These are phyloP conservation scores for Nixonia krombeini DNA, from an alignment of 1,140 invertebrate genomes.

Conservation along the genomic window DNA sequence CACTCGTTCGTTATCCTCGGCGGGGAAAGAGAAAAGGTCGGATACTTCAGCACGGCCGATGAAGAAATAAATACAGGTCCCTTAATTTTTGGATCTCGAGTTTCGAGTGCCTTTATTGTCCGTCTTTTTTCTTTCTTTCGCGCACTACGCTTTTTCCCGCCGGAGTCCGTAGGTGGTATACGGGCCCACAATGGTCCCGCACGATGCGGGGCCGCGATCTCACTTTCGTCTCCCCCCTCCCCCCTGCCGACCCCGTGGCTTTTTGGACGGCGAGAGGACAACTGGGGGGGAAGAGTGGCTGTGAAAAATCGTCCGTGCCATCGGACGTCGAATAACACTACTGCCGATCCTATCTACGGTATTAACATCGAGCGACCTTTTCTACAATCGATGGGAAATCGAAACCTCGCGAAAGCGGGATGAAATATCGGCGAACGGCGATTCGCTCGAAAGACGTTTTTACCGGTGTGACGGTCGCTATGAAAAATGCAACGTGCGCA, in stretches of 20 bases:
- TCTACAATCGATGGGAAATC: slow-evolving; percentile 1
- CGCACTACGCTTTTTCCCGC: slow-evolving; percentile 1
- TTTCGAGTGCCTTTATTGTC: slow-evolving; percentile 24
- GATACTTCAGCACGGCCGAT: no score
- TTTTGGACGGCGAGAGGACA: no score
- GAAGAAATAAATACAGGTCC: no score
- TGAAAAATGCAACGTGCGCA: no score
- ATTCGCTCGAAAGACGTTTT: no score
- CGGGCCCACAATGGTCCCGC: slow-evolving; percentile 27
- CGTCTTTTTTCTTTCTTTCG: slow-evolving; percentile 3
- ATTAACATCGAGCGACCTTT: slow-evolving; percentile 18
- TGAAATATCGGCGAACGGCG: no score
- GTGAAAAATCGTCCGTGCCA: background rate
- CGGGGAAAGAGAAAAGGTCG: no score
- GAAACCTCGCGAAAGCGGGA: no score
- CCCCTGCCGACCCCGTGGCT: no score
- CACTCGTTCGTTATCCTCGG: no score
- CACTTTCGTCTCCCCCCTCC: background rate
- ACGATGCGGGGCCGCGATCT: slow-evolving; percentile 26
- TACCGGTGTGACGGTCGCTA: no score
- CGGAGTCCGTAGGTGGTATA: slow-evolving; percentile 22
- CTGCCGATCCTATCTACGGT: background rate
- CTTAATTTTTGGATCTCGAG: slow-evolving; percentile 12
- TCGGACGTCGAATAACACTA: background rate
- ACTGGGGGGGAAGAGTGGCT: no score